phyloP scores from a whole-genome alignment of 1,140 invertebrate genomes.

The Drosophila triauraria region DNA sequence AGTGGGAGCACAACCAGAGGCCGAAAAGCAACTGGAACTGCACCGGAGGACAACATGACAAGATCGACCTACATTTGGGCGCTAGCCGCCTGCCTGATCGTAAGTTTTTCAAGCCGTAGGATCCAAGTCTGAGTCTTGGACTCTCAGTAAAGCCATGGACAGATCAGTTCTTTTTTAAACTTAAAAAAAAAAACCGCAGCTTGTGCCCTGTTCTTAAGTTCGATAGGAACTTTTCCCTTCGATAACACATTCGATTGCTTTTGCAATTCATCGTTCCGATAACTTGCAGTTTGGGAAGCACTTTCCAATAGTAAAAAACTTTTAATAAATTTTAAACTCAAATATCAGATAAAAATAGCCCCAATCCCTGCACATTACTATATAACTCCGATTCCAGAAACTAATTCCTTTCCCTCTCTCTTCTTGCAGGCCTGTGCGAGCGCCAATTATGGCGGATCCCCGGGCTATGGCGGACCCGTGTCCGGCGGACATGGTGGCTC shows the following conservation, averaged over 20 bases:
- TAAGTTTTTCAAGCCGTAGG: slow-evolving; percentile 51
- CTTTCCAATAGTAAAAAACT: too few species aligned
- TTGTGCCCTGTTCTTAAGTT: background rate
- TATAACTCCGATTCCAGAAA: slow-evolving; percentile 1
- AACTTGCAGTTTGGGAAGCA: too few species aligned
- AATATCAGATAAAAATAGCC: too few species aligned
- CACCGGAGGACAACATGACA: slow-evolving; percentile 71
- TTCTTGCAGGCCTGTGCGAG: slow-evolving; percentile 68
- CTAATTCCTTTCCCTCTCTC: slow-evolving; percentile 4
- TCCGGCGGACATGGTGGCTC: slow-evolving; percentile 38
- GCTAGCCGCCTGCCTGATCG: slow-evolving; percentile 80
- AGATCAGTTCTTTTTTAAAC: too few species aligned
- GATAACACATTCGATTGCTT: background rate
- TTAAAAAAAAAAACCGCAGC: background rate
- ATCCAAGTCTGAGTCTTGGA: background rate
- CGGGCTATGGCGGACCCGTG: slow-evolving; percentile 56
- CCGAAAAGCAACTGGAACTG: slow-evolving; percentile 60
- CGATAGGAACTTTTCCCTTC: too few species aligned
- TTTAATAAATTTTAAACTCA: too few species aligned
- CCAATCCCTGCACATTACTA: background rate
- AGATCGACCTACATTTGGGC: slow-evolving; percentile 74
- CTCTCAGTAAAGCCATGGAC: background rate
- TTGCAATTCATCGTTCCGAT: too few species aligned
- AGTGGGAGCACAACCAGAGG: slow-evolving; percentile 56
- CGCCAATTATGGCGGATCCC: slow-evolving; percentile 58